Evolutionary conservation across 2,888 invertebrate genomes (phyloP).

Genomic region (Notodonta dromedarius): DNA sequence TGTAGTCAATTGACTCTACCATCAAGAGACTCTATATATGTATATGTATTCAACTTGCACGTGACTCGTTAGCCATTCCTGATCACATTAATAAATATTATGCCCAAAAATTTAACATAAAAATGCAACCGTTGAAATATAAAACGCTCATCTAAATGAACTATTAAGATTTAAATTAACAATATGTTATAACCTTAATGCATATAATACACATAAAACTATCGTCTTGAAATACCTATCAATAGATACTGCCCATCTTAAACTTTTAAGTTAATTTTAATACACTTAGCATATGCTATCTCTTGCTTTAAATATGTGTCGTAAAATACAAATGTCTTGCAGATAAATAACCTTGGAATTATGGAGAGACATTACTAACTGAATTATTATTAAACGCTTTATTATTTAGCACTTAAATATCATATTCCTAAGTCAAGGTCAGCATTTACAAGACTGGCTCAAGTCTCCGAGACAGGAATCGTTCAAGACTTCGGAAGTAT

Average conservation of each 20-base stretch:
- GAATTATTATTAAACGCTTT: no score
- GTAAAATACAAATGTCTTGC: no score
- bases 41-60: no score
- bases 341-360: no score
- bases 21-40: no score
- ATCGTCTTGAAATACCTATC: conserved; percentile 18
- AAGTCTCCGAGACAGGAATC: not conserved
- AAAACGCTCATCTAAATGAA: conserved; percentile 5
- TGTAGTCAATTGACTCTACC: no score
- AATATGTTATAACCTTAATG: conserved; percentile 11
- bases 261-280: conserved; percentile 13
- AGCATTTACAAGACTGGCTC: no score
- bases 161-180: conserved; percentile 27
- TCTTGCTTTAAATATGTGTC: no score
- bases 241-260: conserved; percentile 8
- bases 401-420: no score
- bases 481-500: not conserved
- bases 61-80: not conserved
- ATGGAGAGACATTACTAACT: no score
- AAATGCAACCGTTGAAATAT: not conserved
- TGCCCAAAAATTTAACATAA: not conserved
- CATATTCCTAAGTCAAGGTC: no score
- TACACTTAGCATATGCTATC: conserved; percentile 16
- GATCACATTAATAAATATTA: conserved; percentile 1
- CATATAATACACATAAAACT: conserved; percentile 18